phyloP scores from a whole-genome alignment of 92 coral and sea anemone genomes.

The Actinostola sp. region DNA sequence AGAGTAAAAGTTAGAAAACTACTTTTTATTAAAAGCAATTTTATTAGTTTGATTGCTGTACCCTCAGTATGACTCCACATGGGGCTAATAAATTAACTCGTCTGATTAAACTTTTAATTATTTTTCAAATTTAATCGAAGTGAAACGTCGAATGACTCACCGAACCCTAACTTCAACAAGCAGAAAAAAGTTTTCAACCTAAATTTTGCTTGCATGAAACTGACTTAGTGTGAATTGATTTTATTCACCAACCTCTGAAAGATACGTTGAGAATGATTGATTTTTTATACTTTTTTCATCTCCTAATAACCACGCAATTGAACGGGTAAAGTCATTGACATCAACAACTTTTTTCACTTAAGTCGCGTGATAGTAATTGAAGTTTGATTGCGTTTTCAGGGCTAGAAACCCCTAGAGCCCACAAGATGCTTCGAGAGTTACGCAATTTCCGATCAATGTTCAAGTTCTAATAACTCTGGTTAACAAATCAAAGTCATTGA shows the following conservation, averaged over 20 bases:
- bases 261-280: background rate
- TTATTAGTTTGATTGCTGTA: background rate
- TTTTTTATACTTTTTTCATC: too few relatives aligned
- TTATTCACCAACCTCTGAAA: background rate
- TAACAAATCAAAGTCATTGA: constrained; percentile 12
- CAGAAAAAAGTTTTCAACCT: background rate
- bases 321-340: too few relatives aligned
- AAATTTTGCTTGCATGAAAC: too few relatives aligned
- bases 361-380: constrained; percentile 3
- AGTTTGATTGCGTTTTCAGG: constrained; percentile 10
- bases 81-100: constrained; percentile 11
- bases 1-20: background rate
- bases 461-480: background rate
- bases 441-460: constrained; percentile 16
- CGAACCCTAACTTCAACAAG: too few relatives aligned
- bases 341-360: background rate
- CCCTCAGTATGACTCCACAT: constrained; percentile 5
- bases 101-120: background rate
- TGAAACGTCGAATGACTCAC: too few relatives aligned
- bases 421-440: constrained; percentile 5
- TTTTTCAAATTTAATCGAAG: background rate
- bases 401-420: background rate
- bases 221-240: too few relatives aligned
- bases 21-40: background rate
- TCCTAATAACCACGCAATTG: too few relatives aligned